Evolutionary conservation across 2,888 invertebrate species (phyloP), one percentile per base, ranked within the genome.

Genomic region (Synanthedon tipuliformis): DNA sequence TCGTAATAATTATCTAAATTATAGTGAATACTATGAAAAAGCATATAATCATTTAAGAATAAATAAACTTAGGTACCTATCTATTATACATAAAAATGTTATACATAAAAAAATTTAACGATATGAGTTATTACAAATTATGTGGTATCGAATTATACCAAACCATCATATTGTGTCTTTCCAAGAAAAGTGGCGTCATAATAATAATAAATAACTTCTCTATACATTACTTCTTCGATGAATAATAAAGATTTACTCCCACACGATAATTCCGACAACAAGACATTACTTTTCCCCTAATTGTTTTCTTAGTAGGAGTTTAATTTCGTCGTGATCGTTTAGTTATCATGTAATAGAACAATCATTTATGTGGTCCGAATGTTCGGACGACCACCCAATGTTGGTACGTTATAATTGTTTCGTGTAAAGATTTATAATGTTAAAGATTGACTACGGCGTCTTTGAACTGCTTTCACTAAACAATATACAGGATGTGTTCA

Each of bases 351-450:
- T 62, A 62, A 63, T 63, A 61, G 59, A 61, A 61, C 66, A 64
- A 66, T 62, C 63, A 59, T 66, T 78, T 71, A 61, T 75, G 75
- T 81, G 78, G 76, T 75, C 79, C 61, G 57, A 59, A 53, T 60
- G 15, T 56, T 34, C 34, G 34, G 10, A 61, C 60, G 78, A 78
- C 78, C 77, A 78, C 79, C 76, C 76, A 73, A 62, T 54, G 63
- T 53, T 54, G 60, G 61, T 62, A 64, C 62, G 62, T 61, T 68
- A 68, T 78, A 76, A 79, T 80, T 78, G 75, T 74, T 75, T 66
- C 61, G 62, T 68, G 69, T 70, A 68, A 71, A 73, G 72, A 76
- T 77, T 78, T 77, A 78, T 76, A 70, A 72, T 66, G 65, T 59
- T 60, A 52, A 51, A 62, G 65, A 66, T 66, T 62, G 63, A 68